Base-by-base conservation (phyloP, 1,140 invertebrate genomes). In the Diabrotica virgifera region DNA sequence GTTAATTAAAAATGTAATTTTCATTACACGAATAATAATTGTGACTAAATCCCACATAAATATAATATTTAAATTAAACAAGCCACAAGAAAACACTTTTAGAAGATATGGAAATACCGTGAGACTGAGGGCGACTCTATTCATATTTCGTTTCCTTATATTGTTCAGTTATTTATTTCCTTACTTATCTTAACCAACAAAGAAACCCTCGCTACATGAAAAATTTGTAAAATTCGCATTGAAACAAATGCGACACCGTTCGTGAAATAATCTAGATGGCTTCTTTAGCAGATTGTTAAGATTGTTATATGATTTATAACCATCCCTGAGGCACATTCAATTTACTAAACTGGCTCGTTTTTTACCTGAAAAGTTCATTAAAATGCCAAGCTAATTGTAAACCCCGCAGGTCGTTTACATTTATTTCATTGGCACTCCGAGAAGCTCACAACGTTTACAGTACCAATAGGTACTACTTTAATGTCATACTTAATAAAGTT, bases 351-450 rank as follows among this genome's bases (percentile, higher is more conserved):
- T 64, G 66, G 62, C 62, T 67, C 62, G 66, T 64, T 67, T 63
- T 67, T 67, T 67, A 64, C 50, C 58, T 64, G 66, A 61, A 64
- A 67, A 64, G 59, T 64, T 67, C 62, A 67, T 67, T 67, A 64
- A 67, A 60, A 67, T 67, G 66, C 66, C 62, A 54, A 61, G 59
- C 58, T 67, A 67, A 67, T 67, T 67, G 66, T 67, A 67, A 67
- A 64, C 57, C 53, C 62, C 12, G 53, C 55, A 62, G 58, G 59
- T 66, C 65, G 65, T 66, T 66, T 62, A 57, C 65, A 66, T 62
- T 66, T 59, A 62, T 58, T 66, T 46, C 40, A 46, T 46, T 46
- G 40, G 40, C 40, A 46, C 40, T 46, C 8, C 40, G n/a, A 46
- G 40, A 10, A n/a, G 8, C 40, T 46, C 40, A 46, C 40, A 46